Conservation (phyloP, 2,113 vertebrate species). For the Aleadryas rufinucha region DNA sequence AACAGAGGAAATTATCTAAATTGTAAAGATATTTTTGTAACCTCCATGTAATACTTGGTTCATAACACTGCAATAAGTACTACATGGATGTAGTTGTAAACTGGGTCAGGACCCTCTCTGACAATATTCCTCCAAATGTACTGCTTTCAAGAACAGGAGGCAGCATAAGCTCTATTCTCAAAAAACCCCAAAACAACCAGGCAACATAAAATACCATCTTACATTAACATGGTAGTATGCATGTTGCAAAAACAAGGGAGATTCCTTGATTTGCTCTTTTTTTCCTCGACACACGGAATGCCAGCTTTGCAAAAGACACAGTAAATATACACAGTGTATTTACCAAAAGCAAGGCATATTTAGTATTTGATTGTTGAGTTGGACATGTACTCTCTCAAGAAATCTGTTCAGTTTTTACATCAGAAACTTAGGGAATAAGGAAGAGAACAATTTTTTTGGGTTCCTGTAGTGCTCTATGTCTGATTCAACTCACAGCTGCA, state of each 20-base stretch:
- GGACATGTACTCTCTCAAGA: not conserved
- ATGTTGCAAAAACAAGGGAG: not conserved
- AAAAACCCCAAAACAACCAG: not conserved
- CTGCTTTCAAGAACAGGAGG: not conserved
- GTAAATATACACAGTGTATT: not conserved
- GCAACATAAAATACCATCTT: not conserved
- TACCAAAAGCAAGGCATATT: not conserved
- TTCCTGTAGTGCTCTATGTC: not conserved
- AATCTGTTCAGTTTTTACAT: not conserved
- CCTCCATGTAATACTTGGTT: not conserved
- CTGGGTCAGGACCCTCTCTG: not conserved
- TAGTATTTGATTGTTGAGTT: not conserved
- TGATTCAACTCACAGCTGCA: not conserved
- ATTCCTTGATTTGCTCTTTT: not conserved
- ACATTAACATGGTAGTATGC: rapidly evolving
- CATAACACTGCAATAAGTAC: not conserved
- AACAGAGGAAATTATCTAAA: not conserved
- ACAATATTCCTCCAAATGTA: not conserved
- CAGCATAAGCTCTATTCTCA: not conserved
- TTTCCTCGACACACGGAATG: not conserved
- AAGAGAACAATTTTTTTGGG: not conserved
- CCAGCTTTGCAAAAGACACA: not conserved
- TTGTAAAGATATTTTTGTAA: not conserved
- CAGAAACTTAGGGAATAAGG: not conserved
- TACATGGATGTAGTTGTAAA: not conserved